phyloP scores from a whole-genome alignment of 2,888 invertebrate genomes.

The Drosophila pseudotalamancana region DNA sequence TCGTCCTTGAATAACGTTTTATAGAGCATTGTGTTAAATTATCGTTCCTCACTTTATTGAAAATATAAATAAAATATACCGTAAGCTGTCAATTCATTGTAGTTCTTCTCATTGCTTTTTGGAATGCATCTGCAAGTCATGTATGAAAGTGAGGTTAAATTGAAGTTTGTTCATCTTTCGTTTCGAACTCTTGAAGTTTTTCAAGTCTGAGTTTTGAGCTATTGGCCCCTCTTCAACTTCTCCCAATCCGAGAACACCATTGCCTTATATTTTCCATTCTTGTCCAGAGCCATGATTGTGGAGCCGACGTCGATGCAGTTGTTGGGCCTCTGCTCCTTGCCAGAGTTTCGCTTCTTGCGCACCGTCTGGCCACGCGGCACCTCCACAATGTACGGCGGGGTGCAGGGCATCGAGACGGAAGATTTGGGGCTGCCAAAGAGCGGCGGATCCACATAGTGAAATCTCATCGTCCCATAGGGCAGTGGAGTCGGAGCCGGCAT shows the following conservation, averaged over 20 bases:
- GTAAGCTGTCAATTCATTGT: too few relatives aligned
- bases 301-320: background rate
- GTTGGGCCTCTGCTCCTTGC: too few relatives aligned
- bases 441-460: slow-evolving; percentile 10
- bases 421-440: background rate
- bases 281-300: slow-evolving; percentile 10
- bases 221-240: background rate
- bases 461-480: slow-evolving; percentile 10
- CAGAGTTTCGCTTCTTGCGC: background rate
- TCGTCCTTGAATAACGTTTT: too few relatives aligned
- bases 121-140: too few relatives aligned
- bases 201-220: too few relatives aligned
- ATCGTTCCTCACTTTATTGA: too few relatives aligned
- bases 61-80: too few relatives aligned
- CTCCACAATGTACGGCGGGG: background rate
- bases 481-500: background rate
- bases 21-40: too few relatives aligned
- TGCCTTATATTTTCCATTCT: background rate
- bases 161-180: background rate
- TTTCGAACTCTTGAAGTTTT: background rate
- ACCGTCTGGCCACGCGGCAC: background rate
- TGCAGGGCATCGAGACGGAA: background rate
- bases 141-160: too few relatives aligned
- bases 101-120: too few relatives aligned
- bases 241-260: slow-evolving; percentile 12